Evolutionary conservation across 2,888 invertebrate genomes (phyloP), one percentile per base, ranked within the genome.

Genomic region (Drosophila dives): DNA sequence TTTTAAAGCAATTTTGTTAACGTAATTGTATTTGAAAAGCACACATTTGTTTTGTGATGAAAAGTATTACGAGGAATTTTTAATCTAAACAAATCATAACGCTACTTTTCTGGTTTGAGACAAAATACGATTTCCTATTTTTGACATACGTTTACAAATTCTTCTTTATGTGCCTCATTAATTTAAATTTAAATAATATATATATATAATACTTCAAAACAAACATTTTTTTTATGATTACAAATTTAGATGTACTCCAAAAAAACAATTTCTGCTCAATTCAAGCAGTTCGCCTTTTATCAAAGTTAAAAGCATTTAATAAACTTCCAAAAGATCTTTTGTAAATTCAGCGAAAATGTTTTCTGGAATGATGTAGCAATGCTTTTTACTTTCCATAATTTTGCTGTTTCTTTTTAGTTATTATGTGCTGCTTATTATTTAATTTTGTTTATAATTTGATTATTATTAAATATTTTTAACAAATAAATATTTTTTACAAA

Each of bases 121-220:
- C 40, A 33, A 68, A 59, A 55, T 50, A 50, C 53, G 32, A 49
- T 54, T 29, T 54, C 48, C 42, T 56, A 68, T 68, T 64, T 70
- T 71, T 58, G 67, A 75, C 42, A 20, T 65, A 61, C 61, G 64
- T 63, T 80, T 81, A 77, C 59, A 86, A 80, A 86, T 90, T 86
- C 90, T 90, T 86, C 89, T 81, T 87, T 66, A 84, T 84, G 90
- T 86, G 86, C 86, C 86, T 89, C 85, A 87, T 80, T 90, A 90
- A 79, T 71, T 78, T 73, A 73, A 34, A 34, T 29, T 29, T 29
- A 3, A 11, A 20, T 36, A 38, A 40, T 51, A 40, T 48, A 33
- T 48, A 33, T 42, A 40, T 63, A 62, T 34, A 17, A 34, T 45
- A 45, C 53, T 65, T 32, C 59, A 48, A 64, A 49, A 26, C 36